A percentile compares a stretch with the other conserved stretches of the same genome.
Evolutionary conservation across 2,888 invertebrate species (phyloP).

Genomic region (Drosophila parthenogenetica): DNA sequence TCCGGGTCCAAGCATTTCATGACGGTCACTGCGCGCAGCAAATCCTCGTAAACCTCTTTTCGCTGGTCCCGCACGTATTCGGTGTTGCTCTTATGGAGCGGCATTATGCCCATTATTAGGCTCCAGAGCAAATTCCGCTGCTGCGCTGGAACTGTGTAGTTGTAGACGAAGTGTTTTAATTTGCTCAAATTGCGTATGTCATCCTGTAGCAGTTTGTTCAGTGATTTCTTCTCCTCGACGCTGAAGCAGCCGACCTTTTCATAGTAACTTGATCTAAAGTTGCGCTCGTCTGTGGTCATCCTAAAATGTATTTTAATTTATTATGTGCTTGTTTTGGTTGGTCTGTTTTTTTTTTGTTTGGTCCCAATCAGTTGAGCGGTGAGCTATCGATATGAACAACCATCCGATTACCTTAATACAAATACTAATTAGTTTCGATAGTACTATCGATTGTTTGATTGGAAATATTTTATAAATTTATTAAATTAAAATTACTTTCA

Average conservation of each 20-base stretch:
- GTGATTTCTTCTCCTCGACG: slow-evolving; percentile 95
- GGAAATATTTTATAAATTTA: too few species aligned
- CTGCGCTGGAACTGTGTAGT: slow-evolving; percentile 93
- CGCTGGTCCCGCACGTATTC: slow-evolving; percentile 91
- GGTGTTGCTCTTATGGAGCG: slow-evolving; percentile 91
- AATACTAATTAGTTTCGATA: too few species aligned
- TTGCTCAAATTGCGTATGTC: slow-evolving; percentile 88
- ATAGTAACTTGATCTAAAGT: slow-evolving; percentile 93
- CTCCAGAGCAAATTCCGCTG: slow-evolving; percentile 93
- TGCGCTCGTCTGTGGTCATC: slow-evolving; percentile 89
- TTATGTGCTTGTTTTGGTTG: too few species aligned
- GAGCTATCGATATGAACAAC: too few species aligned
- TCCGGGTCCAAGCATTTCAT: slow-evolving; percentile 89
- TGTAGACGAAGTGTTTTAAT: slow-evolving; percentile 93
- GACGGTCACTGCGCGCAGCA: slow-evolving; percentile 89
- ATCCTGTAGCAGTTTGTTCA: slow-evolving; percentile 95
- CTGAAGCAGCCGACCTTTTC: slow-evolving; percentile 95
- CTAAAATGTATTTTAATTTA: background rate
- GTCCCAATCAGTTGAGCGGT: too few species aligned
- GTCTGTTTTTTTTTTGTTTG: background rate
- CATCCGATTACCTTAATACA: too few species aligned
- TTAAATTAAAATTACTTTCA: too few species aligned
- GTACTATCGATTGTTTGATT: too few species aligned
- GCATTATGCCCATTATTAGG: slow-evolving; percentile 92
- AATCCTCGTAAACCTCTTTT: slow-evolving; percentile 89